Percentiles rank a stretch among this genome's conserved stretches.
Conservation (phyloP, 1,140 invertebrate genomes). For the Anastrepha obliqua region DNA sequence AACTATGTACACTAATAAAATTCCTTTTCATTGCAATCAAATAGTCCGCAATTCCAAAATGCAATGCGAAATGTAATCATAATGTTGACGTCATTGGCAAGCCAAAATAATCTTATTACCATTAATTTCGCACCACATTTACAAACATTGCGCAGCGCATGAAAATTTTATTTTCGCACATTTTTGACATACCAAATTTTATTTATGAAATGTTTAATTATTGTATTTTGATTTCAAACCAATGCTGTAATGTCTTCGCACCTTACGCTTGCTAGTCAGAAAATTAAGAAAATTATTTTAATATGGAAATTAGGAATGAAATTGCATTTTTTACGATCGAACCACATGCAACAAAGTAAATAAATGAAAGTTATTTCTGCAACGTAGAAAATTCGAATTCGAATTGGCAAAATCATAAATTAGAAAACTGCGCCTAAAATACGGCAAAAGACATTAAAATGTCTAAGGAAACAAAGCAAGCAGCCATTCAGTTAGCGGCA, state of each 20-base stretch:
- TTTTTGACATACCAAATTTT: constrained; percentile 41
- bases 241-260: not conserved
- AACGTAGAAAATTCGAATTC: not conserved
- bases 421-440: constrained; percentile 44
- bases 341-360: constrained; percentile 7
- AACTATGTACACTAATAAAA: too few species aligned
- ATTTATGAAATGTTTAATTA: constrained; percentile 32
- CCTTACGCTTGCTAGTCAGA: not conserved
- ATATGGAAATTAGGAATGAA: constrained; percentile 44
- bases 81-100: not conserved
- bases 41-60: too few species aligned
- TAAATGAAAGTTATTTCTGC: not conserved
- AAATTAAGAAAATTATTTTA: not conserved
- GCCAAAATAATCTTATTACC: not conserved
- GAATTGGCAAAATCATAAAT: not conserved
- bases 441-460: constrained; percentile 39
- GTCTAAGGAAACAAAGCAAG: constrained; percentile 16
- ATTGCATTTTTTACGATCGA: constrained; percentile 41
- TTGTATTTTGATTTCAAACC: constrained; percentile 29
- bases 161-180: constrained; percentile 10
- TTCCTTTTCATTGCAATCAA: too few species aligned
- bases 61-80: not conserved
- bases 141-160: not conserved
- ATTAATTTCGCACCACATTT: not conserved
- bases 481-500: too few species aligned